Evolutionary conservation across 2,888 invertebrate species (phyloP).

Genomic region (Meganola albula): DNA sequence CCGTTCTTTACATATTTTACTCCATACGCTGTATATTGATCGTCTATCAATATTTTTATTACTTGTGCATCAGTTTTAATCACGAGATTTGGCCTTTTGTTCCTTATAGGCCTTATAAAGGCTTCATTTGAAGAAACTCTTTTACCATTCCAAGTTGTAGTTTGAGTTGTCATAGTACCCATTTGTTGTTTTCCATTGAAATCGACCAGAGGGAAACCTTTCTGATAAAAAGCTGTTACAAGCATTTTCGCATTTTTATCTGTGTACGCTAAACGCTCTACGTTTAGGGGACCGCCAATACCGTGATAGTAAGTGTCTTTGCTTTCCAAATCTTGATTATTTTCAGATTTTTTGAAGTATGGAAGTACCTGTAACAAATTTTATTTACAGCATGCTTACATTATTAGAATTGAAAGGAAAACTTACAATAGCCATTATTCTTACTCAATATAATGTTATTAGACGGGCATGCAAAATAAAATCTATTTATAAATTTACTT

Average conservation of each 20-base stretch:
- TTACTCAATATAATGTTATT: no score
- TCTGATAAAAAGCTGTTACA: conserved; percentile 77
- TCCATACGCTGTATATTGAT: conserved; percentile 42
- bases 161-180: conserved; percentile 79
- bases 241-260: conserved; percentile 75
- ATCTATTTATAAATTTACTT: conserved; percentile 16
- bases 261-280: conserved; percentile 78
- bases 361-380: conserved; percentile 70
- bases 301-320: conserved; percentile 74
- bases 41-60: conserved; percentile 74
- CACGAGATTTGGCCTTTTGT: conserved; percentile 63
- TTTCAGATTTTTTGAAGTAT: conserved; percentile 82
- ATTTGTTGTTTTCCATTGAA: conserved; percentile 75
- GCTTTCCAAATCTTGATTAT: conserved; percentile 70
- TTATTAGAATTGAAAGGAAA: no score
- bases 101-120: conserved; percentile 79
- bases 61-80: conserved; percentile 72
- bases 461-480: not conserved
- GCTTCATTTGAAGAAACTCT: conserved; percentile 80
- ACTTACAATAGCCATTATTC: no score
- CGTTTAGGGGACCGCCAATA: conserved; percentile 76
- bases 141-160: conserved; percentile 75
- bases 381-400: no score
- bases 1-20: conserved; percentile 44
- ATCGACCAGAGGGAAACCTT: conserved; percentile 76